Percentiles rank a stretch among this genome's conserved stretches.
Conservation (phyloP, 2,113 vertebrate species). For the Megalops atlanticus region DNA sequence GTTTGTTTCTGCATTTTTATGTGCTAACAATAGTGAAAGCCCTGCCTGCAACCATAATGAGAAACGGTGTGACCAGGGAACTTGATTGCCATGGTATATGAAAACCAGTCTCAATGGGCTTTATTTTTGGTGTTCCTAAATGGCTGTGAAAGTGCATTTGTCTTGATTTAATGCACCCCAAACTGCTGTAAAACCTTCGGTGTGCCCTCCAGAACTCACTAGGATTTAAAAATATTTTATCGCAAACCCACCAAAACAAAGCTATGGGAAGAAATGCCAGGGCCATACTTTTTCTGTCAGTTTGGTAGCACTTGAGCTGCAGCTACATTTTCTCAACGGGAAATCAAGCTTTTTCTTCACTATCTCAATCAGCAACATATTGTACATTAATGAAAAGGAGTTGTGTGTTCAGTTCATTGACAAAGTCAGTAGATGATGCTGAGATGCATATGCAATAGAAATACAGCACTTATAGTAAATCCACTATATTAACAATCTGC, state of each 20-base stretch:
- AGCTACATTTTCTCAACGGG: too few relatives aligned
- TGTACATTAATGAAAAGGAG: too few relatives aligned
- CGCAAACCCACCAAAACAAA: neutral
- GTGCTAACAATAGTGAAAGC: neutral
- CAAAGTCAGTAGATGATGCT: too few relatives aligned
- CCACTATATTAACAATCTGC: neutral
- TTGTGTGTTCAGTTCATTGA: too few relatives aligned
- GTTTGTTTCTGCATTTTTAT: neutral
- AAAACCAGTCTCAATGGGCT: neutral
- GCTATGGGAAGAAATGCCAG: neutral
- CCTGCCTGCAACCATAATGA: neutral
- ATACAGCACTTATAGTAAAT: too few relatives aligned
- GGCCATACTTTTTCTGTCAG: neutral
- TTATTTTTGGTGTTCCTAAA: neutral
- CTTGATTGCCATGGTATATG: neutral
- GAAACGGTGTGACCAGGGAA: neutral
- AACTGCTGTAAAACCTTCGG: neutral
- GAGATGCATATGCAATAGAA: too few relatives aligned
- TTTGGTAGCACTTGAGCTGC: too few relatives aligned
- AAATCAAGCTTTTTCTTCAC: too few relatives aligned
- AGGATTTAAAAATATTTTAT: neutral
- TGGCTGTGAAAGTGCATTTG: neutral
- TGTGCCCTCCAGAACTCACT: too few relatives aligned
- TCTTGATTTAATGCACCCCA: neutral
- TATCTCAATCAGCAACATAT: too few relatives aligned